Base-by-base conservation (phyloP, 2,888 invertebrate species). In the Heterodera filipjevi region DNA sequence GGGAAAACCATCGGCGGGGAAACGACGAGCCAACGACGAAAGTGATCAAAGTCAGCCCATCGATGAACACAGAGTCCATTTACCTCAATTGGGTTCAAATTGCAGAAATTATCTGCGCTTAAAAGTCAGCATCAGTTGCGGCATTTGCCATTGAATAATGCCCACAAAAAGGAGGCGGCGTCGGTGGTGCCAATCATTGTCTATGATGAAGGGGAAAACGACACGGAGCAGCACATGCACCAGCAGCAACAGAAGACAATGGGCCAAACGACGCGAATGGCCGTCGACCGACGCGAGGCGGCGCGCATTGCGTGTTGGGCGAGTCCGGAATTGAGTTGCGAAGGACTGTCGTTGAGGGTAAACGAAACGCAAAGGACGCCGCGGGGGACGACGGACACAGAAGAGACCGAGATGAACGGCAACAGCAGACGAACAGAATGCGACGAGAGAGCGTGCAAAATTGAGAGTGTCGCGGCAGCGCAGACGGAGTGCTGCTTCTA, bases 251-350 rank as follows among this genome's bases (percentile, higher is more conserved):
- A 53, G 59, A 22, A 72, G 6, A 32, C 30, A 2, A 16, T 72
- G 49, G 27, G 19, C 30, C 12, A 53, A 19, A 16, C 30, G 66
- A 32, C 64, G 44, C 46, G 75, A 27, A 59, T 8, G 44, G 30
- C 30, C 44, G 75, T 59, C 66, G 59, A 59, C 44, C 30, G 44
- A 33, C 73, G 83, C 27, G 84, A 82, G 22, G 82, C 82, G 14
- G 82, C 84, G 46, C 59, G 82, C 22, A 71, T 82, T 33, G 82
- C 82, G 6, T 84, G 83, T 71, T 82, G 82, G 82, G 66, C 82
- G 16, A 71, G 66, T 59, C 76, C 79, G n/a, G 80, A 80, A 35
- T 33, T 81, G n/a, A 81, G 83, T 39, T 83, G 83, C 46, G 81
- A 81, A 27, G 82, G 66, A 27, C 68, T 81, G 66, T 64, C 64